Evolutionary conservation across 30 jellyfish, hydroid and myxozoan genomes (phyloP).

Genomic region (Sanderia malayensis): DNA sequence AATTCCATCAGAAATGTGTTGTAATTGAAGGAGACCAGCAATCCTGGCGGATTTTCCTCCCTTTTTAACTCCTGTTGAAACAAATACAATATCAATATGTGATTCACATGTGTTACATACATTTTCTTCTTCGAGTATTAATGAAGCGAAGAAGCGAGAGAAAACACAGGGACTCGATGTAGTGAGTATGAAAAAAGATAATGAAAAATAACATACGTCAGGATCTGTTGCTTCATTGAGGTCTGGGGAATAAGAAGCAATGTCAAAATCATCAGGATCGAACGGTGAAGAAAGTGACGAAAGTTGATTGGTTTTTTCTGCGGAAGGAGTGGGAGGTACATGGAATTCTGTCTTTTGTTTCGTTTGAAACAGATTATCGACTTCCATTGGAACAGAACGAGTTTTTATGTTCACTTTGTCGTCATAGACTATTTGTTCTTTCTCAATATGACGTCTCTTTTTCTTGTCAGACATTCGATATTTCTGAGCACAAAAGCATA

Average conservation of each 20-base stretch:
- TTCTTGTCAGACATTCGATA: neutral
- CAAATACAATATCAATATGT: no score
- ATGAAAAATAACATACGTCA: neutral
- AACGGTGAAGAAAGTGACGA: neutral
- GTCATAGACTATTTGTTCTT: neutral
- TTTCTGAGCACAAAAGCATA: neutral
- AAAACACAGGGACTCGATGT: neutral
- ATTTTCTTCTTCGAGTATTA: neutral
- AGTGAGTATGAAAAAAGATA: neutral
- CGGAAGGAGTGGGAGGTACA: no score
- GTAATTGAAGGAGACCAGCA: slow-evolving; percentile 22
- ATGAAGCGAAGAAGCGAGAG: neutral
- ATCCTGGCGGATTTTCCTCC: neutral
- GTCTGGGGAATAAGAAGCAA: neutral
- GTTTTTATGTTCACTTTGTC: neutral
- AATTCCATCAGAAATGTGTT: slow-evolving; percentile 21
- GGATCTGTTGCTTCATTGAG: neutral
- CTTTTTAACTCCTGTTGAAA: neutral
- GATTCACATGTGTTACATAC: no score
- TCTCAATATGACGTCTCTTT: neutral
- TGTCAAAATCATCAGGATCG: neutral
- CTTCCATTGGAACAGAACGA: neutral
- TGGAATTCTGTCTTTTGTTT: no score
- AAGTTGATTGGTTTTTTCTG: no score
- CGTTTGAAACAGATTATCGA: neutral